A percentile compares a stretch with the other conserved stretches of the same genome.
These are phyloP conservation scores for Hydroisotoma schaefferi DNA, from an alignment of 2,888 invertebrate species.

Conservation along the genomic window DNA sequence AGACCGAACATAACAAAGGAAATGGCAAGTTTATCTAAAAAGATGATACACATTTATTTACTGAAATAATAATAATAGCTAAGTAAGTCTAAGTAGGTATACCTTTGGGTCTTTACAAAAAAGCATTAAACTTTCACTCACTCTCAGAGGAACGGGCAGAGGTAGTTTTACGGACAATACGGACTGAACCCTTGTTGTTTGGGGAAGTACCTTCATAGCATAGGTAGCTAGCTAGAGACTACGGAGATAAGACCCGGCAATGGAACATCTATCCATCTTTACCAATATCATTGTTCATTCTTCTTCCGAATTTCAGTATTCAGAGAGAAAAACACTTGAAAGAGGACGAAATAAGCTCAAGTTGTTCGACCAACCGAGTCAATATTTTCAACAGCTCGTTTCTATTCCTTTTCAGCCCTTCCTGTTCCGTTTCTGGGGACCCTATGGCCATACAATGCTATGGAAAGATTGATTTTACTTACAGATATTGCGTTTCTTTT, in stretches of 20 bases:
- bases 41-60: too few relatives aligned
- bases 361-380: constrained; percentile 4
- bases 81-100: too few relatives aligned
- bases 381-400: constrained; percentile 12
- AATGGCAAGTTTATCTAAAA: too few relatives aligned
- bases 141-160: too few relatives aligned
- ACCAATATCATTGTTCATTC: constrained; percentile 6
- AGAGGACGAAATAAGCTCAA: constrained; percentile 8
- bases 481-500: constrained; percentile 1
- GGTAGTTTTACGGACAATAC: neutral
- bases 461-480: constrained; percentile 11
- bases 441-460: too few relatives aligned
- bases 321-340: constrained; percentile 6
- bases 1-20: too few relatives aligned
- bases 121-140: too few relatives aligned
- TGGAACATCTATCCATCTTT: neutral
- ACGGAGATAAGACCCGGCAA: neutral
- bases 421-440: too few relatives aligned
- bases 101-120: too few relatives aligned
- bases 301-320: neutral
- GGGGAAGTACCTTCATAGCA: constrained; percentile 1
- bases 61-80: too few relatives aligned
- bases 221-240: neutral
- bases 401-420: neutral
- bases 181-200: neutral